Evolutionary conservation across 1,140 invertebrate species (phyloP).

Genomic region (Drosophila varians): DNA sequence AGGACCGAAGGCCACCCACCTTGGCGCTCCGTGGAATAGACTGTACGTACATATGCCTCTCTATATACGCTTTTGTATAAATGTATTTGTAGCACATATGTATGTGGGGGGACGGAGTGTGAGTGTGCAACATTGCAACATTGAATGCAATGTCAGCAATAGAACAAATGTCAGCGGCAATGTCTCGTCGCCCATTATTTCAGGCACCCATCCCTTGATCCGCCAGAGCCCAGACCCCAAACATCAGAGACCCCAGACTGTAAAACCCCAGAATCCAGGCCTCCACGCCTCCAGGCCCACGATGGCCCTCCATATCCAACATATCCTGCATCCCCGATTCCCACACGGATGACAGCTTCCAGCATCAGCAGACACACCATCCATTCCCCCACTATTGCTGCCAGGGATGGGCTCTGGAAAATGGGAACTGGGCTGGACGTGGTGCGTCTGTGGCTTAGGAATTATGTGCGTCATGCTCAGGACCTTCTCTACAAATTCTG

Average conservation of each 20-base stretch:
- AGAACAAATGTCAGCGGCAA: constrained; percentile 65
- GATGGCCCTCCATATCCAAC: not conserved
- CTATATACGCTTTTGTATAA: not conserved
- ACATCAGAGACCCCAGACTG: not conserved
- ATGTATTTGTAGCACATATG: not conserved
- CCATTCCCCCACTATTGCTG: not conserved
- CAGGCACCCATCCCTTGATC: constrained; percentile 8
- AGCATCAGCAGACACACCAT: not conserved
- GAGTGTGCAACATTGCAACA: constrained; percentile 49
- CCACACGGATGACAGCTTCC: constrained; percentile 5
- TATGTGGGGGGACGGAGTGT: constrained; percentile 4
- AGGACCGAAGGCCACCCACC: constrained; percentile 2
- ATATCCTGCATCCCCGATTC: constrained; percentile 8
- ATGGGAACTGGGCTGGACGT: constrained; percentile 1
- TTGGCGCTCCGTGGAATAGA: not conserved
- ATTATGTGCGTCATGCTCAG: constrained; percentile 68
- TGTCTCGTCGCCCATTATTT: constrained; percentile 66
- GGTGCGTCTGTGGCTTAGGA: constrained; percentile 58
- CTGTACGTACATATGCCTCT: not conserved
- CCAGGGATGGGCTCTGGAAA: not conserved
- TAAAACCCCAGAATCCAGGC: not conserved
- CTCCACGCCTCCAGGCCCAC: not conserved
- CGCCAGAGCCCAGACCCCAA: constrained; percentile 4
- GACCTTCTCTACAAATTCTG: constrained; percentile 35
- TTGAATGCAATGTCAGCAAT: constrained; percentile 62